Evolutionary conservation across 2,888 invertebrate species (phyloP), one percentile per base, ranked within the genome.

Genomic region (Unio pictorum): DNA sequence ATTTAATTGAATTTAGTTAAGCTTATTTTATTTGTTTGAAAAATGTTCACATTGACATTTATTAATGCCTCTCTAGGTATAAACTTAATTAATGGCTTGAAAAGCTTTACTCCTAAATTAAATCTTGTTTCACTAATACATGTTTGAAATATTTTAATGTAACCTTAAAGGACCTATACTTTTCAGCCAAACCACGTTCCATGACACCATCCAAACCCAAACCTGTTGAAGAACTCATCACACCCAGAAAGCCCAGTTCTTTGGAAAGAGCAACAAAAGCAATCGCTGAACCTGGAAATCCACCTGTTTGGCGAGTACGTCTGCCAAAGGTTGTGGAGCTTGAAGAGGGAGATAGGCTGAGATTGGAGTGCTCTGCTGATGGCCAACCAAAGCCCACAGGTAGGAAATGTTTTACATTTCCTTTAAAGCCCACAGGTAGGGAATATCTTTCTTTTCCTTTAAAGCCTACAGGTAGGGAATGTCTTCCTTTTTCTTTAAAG

Each of bases 371-470:
- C 67, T 70, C 83, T 20, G 83, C 88, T n/a, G 86, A 87, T 57
- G 89, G 89, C 20, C 81, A 81, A 61, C 88, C 88, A 18, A 77
- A 79, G 65, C 89, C 89, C 55, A 74, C 82, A 56, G 85, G 89
- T 88, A 78, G 80, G 58, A 15, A 45, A 45, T 45, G 45, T 45
- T 15, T 15, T 15, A 11, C 45, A 45, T 45, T 45, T 45, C 15
- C 11, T 45, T 11, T 45, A 45, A 45, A 45, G 3, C 23, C 23
- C 23, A 23, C 23, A 23, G 23, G 23, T 23, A 23, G 23, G 23
- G 0, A 23, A 23, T 23, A 0, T 23, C 23, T 23, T 23, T 23
- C 23, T 23, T 23, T 23, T 23, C 23, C 23, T 23, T 23, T 23
- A 18, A 77, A 79, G 65, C 89, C 89, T 55, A 73, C 82, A 56